phyloP scores from a whole-genome alignment of 2,888 invertebrate genomes.

The Rotaria sp. region DNA sequence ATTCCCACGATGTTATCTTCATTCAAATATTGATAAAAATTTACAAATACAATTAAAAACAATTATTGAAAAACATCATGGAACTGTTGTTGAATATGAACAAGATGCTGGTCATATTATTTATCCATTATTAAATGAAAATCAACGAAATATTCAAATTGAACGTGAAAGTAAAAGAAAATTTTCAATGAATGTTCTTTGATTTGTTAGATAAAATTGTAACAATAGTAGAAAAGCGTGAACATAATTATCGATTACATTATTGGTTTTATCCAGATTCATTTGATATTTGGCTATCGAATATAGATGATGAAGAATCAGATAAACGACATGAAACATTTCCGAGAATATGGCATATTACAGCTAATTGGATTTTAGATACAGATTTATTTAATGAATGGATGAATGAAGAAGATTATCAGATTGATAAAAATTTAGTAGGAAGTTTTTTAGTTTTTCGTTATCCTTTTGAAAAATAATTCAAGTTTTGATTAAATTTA shows the following conservation, averaged over 20 bases:
- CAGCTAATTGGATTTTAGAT: conserved; percentile 82
- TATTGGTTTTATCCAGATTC: conserved; percentile 89
- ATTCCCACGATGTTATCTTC: conserved; percentile 67
- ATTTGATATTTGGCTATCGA: conserved; percentile 45
- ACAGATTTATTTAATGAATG: conserved; percentile 92
- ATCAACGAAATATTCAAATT: conserved; percentile 39
- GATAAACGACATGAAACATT: conserved; percentile 4
- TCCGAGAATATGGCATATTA: conserved; percentile 59
- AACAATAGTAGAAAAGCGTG: conserved; percentile 74
- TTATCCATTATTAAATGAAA: conserved; percentile 62
- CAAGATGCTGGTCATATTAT: conserved; percentile 85
- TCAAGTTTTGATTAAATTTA: background rate
- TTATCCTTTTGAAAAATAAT: no score
- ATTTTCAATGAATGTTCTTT: background rate
- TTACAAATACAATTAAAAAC: conserved; percentile 59
- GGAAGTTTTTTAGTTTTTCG: no score
- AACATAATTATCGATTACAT: conserved; percentile 75
- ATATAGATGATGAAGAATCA: conserved; percentile 5
- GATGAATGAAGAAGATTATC: conserved; percentile 95
- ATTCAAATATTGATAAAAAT: conserved; percentile 40
- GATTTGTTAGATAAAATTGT: conserved; percentile 61
- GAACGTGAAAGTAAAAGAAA: conserved; percentile 59
- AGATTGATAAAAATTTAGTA: conserved; percentile 58
- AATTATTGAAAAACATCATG: conserved; percentile 77
- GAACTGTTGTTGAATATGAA: conserved; percentile 70